Evolutionary conservation across 1,140 invertebrate species (phyloP), one percentile per base, ranked within the genome.

Genomic region (Cotesia glomerata): DNA sequence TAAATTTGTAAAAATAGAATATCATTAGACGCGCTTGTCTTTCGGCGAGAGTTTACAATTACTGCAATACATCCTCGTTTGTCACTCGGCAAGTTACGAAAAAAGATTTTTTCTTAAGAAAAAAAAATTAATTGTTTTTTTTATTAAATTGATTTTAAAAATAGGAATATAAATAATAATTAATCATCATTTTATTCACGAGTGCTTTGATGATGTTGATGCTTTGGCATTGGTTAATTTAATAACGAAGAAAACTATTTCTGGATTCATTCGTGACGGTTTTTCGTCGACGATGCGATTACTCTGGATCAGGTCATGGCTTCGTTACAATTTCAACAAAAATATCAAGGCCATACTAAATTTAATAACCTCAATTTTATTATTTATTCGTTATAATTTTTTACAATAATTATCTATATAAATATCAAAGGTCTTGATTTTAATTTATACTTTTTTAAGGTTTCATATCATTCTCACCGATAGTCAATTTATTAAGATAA

Each of bases 181-280:
- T 5, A 16, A 54, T 45, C 39, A 74, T 73, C 61, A 77, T 78
- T 77, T 58, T 70, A 39, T 45, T 45, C 3, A 7, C 8, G 7
- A 7, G 39, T 0, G 5, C 11, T 1, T 11, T 39, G 39, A 39
- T 39, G 39, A 26, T 26, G 18, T 26, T 11, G 39, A 39, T 11
- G 39, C 39, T 74, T 74, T 79, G 65, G 70, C 72, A 79, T 77
- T 61, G 66, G 75, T 81, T 80, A 78, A 76, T 76, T 76, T 52
- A 49, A 11, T 45, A 67, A 34, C 54, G 76, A 39, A 39, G 74
- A 52, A 32, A 54, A 70, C 75, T 81, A 81, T 81, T 80, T 79
- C 68, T 79, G 75, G 77, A 77, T 72, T 16, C 9, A 72, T 72
- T 52, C 58, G 52, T 66, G 58, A 51, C 36, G 9, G 18, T 49